Evolutionary conservation across 1,140 invertebrate species (phyloP).

Genomic region (Trichoplusia ni): DNA sequence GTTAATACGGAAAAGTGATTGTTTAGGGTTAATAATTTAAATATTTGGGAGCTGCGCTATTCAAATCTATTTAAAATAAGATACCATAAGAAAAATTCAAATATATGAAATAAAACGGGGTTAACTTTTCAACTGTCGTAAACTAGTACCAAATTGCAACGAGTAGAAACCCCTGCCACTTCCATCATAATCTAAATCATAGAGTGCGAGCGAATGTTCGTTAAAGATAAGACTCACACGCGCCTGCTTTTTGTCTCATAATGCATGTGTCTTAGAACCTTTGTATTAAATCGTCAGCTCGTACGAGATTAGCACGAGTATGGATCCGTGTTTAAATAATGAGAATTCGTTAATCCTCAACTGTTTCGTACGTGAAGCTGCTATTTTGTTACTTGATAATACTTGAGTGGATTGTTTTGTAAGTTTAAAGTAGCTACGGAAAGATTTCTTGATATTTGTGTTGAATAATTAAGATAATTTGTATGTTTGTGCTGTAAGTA

Average conservation of each 20-base stretch:
- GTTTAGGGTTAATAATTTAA: no score
- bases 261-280: constrained; percentile 57
- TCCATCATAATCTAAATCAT: constrained; percentile 19
- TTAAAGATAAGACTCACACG: constrained; percentile 56
- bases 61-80: no score
- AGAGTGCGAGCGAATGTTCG: constrained; percentile 63
- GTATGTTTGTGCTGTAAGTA: no score
- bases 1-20: no score
- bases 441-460: no score
- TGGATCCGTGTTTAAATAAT: constrained; percentile 29
- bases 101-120: no score
- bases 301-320: constrained; percentile 18
- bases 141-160: no score
- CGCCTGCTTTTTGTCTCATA: constrained; percentile 68
- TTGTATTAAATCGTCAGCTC: constrained; percentile 54
- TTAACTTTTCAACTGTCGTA: no score
- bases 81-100: no score
- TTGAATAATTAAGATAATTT: no score
- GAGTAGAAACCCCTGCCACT: no score
- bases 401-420: neutral
- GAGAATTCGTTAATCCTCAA: neutral
- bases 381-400: neutral
- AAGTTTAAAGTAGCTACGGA: neutral
- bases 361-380: neutral
- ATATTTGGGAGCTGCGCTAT: no score